These are phyloP conservation scores for Motacilla alba DNA, from an alignment of 2,113 vertebrate species.

Conservation along the genomic window DNA sequence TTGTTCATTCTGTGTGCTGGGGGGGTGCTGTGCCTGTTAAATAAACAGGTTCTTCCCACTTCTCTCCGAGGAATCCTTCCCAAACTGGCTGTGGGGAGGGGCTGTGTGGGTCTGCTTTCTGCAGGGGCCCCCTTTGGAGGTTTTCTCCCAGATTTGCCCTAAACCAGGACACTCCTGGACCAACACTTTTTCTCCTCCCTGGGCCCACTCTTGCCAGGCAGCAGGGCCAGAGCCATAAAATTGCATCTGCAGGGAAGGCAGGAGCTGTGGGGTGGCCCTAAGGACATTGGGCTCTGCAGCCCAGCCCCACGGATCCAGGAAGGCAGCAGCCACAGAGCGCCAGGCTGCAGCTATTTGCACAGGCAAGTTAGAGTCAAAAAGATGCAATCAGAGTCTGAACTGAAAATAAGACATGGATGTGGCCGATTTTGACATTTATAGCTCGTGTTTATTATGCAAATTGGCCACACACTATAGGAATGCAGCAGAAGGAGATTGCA, in stretches of 20 bases:
- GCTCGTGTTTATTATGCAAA: background rate
- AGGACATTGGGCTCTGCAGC: background rate
- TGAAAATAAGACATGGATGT: background rate
- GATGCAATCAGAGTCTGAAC: background rate
- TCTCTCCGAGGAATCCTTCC: too few species aligned
- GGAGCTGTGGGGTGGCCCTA: fast-evolving
- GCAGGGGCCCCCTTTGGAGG: too few species aligned
- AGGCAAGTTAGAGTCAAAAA: background rate
- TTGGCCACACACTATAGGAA: background rate
- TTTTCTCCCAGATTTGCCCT: too few species aligned
- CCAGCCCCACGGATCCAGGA: background rate
- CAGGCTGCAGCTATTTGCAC: background rate
- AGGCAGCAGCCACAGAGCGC: background rate
- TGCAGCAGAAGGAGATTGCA: background rate
- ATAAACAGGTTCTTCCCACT: too few species aligned
- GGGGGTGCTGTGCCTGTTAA: too few species aligned
- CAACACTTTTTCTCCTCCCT: background rate
- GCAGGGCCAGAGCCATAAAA: background rate
- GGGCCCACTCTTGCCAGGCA: background rate
- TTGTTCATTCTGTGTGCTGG: too few species aligned
- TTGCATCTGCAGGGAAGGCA: background rate
- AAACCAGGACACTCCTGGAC: background rate
- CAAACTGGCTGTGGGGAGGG: too few species aligned
- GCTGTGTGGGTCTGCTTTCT: too few species aligned
- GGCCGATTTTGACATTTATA: slow-evolving; percentile 5